Percentiles rank a stretch among this genome's conserved stretches.
Conservation (phyloP, 2,888 invertebrate genomes). For the Athetis lepigone region DNA sequence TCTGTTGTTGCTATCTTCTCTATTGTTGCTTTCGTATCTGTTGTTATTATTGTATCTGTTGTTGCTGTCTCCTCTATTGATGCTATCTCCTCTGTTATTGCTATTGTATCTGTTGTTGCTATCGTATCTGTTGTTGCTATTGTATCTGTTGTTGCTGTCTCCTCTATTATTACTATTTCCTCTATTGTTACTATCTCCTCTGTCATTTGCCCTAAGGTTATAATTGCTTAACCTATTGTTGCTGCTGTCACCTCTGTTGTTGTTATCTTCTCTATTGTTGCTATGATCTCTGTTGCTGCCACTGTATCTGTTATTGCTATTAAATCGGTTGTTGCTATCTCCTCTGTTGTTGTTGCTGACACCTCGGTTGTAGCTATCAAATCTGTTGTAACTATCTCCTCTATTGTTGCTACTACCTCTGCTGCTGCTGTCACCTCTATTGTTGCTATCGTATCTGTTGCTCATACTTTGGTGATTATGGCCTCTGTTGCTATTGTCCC, state of each 20-base stretch:
- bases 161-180: neutral
- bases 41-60: neutral
- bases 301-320: no score
- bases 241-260: neutral
- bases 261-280: neutral
- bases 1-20: no score
- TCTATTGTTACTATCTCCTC: neutral
- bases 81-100: no score
- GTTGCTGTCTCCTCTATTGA: neutral
- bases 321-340: neutral
- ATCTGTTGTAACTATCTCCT: neutral
- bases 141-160: neutral
- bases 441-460: neutral
- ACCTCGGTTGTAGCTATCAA: no score
- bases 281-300: neutral
- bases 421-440: neutral
- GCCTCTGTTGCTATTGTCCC: conserved; percentile 4
- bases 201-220: neutral
- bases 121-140: neutral
- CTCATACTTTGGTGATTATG: no score
- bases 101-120: neutral
- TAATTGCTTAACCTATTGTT: neutral
- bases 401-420: neutral
- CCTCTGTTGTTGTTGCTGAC: neutral
- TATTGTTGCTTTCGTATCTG: neutral